phyloP scores from a whole-genome alignment of 1,140 invertebrate genomes.

The Sinonovacula constricta region DNA sequence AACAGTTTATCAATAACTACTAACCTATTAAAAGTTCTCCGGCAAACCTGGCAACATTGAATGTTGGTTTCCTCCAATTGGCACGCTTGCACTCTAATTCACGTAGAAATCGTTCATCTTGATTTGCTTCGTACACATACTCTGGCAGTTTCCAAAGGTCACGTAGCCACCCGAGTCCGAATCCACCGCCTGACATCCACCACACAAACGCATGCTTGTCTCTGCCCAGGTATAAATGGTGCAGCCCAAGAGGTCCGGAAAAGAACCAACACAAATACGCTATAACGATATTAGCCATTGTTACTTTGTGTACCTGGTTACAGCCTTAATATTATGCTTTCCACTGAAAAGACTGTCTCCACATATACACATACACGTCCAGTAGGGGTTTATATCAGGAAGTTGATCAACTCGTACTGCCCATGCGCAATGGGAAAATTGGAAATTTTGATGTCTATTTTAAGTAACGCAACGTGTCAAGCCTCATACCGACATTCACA shows the following conservation, averaged over 20 bases:
- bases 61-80: conserved; percentile 87
- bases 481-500: too few species aligned
- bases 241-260: conserved; percentile 91
- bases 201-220: conserved; percentile 95
- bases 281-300: conserved; percentile 81
- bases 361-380: too few species aligned
- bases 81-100: conserved; percentile 84
- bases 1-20: background rate
- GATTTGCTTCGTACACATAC: conserved; percentile 93
- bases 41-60: conserved; percentile 87
- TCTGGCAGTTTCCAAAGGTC: conserved; percentile 91
- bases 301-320: background rate
- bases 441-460: conserved; percentile 27
- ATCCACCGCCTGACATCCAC: conserved; percentile 91
- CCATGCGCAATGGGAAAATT: conserved; percentile 41
- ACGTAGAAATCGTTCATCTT: conserved; percentile 85
- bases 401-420: conserved; percentile 14
- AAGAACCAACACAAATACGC: conserved; percentile 92
- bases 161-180: conserved; percentile 90
- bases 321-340: too few species aligned
- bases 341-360: too few species aligned
- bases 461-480: conserved; percentile 42
- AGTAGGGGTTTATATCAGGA: conserved; percentile 1
- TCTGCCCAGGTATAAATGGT: conserved; percentile 93
- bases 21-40: conserved; percentile 87